Evolutionary conservation across 2,888 invertebrate genomes (phyloP).

Genomic region (Neoascia interrupta): DNA sequence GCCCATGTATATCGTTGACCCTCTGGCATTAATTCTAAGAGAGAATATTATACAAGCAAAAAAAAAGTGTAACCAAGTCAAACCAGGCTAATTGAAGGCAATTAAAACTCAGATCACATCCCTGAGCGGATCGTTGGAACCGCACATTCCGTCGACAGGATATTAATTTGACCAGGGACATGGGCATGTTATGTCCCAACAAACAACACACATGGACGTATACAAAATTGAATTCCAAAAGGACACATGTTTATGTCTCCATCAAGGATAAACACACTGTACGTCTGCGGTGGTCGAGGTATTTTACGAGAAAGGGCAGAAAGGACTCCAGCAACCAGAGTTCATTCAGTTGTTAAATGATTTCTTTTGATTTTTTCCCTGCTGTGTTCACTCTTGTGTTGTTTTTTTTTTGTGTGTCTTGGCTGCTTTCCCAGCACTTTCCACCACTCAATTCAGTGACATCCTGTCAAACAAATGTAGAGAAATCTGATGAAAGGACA

Average conservation of each 20-base stretch:
- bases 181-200: neutral
- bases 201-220: neutral
- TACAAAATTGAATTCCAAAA: conserved; percentile 31
- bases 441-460: no score
- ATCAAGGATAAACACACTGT: conserved; percentile 30
- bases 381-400: no score
- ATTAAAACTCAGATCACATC: conserved; percentile 55
- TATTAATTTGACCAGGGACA: conserved; percentile 30
- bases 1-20: neutral
- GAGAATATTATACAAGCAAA: neutral
- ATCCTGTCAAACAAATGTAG: no score
- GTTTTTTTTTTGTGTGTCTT: neutral
- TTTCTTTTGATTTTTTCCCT: conserved; percentile 8
- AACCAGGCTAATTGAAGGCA: conserved; percentile 42
- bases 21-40: conserved; percentile 26
- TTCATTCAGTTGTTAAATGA: conserved; percentile 45
- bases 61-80: neutral
- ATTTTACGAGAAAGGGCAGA: no score
- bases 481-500: conserved; percentile 11
- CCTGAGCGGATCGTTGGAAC: no score
- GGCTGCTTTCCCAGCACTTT: neutral
- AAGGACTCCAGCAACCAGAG: no score
- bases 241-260: conserved; percentile 31
- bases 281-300: no score
- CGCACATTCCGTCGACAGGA: conserved; percentile 13